phyloP scores from a whole-genome alignment of 1,140 invertebrate genomes.

The Sinonovacula constricta region DNA sequence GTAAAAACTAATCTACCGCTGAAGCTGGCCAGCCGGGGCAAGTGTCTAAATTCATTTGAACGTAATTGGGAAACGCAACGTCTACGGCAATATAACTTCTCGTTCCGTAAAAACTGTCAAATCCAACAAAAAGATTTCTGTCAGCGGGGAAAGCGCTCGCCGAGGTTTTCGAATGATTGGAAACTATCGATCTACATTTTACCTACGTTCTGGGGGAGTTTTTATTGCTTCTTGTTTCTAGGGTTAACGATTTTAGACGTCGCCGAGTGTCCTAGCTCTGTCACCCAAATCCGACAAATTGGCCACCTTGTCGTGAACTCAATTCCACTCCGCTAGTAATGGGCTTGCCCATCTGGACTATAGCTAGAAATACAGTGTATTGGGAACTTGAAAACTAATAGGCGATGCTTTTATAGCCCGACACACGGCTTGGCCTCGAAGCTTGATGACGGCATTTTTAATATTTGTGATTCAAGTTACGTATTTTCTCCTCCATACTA shows the following conservation, averaged over 20 bases:
- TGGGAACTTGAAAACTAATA: no score
- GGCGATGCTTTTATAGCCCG: no score
- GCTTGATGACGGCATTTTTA: no score
- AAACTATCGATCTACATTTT: constrained; percentile 24
- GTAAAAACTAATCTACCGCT: constrained; percentile 54
- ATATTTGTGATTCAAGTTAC: no score
- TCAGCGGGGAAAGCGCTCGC: constrained; percentile 43
- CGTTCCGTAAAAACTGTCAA: constrained; percentile 45
- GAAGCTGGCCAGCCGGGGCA: constrained; percentile 44
- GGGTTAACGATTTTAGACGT: background rate
- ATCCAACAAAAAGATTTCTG: constrained; percentile 49
- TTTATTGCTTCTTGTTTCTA: background rate
- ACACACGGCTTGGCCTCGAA: no score
- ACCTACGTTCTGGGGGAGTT: background rate
- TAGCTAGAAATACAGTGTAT: no score
- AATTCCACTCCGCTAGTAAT: no score
- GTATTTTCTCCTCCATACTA: no score
- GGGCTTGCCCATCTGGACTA: no score
- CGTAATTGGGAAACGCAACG: constrained; percentile 50
- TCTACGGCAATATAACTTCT: constrained; percentile 33
- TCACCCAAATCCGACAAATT: background rate
- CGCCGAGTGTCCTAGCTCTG: background rate
- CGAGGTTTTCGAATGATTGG: constrained; percentile 24
- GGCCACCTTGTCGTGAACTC: background rate
- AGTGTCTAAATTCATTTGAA: constrained; percentile 51